These are phyloP conservation scores for Protobothrops mucrosquamatus DNA, from an alignment of 2,113 vertebrate genomes.

Conservation along the genomic window DNA sequence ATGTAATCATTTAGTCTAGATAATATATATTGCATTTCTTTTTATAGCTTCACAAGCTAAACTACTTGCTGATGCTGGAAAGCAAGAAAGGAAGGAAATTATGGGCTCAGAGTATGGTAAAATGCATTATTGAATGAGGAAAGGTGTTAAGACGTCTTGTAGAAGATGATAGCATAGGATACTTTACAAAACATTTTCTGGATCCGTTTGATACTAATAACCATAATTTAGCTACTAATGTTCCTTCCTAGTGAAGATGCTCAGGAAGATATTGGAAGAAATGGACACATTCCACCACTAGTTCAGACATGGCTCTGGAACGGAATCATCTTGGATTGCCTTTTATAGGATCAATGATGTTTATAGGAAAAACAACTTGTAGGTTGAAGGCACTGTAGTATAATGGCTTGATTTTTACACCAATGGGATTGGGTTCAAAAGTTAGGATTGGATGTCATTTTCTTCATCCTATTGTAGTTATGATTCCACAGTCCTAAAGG, in stretches of 20 bases:
- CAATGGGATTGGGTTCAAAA: neutral
- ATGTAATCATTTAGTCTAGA: neutral
- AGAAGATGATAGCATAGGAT: neutral
- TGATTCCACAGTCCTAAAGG: neutral
- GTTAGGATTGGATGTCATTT: neutral
- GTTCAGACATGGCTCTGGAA: neutral
- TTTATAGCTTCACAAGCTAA: neutral
- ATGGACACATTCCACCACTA: neutral
- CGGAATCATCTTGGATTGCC: neutral
- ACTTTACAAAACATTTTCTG: neutral
- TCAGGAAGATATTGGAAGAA: neutral
- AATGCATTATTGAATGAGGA: neutral
- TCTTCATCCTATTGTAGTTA: neutral
- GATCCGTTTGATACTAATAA: neutral
- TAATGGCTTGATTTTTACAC: neutral
- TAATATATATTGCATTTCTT: neutral
- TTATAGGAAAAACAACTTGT: neutral
- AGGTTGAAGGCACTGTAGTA: neutral
- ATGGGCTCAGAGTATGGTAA: neutral
- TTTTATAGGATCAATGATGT: neutral
- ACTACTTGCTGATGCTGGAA: neutral
- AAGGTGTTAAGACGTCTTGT: neutral
- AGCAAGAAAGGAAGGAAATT: neutral
- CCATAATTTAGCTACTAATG: neutral
- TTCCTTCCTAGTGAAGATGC: neutral